Percentiles rank a stretch among this genome's conserved stretches.
Conservation (phyloP, 2,113 vertebrate species). For the Otus sunia region DNA sequence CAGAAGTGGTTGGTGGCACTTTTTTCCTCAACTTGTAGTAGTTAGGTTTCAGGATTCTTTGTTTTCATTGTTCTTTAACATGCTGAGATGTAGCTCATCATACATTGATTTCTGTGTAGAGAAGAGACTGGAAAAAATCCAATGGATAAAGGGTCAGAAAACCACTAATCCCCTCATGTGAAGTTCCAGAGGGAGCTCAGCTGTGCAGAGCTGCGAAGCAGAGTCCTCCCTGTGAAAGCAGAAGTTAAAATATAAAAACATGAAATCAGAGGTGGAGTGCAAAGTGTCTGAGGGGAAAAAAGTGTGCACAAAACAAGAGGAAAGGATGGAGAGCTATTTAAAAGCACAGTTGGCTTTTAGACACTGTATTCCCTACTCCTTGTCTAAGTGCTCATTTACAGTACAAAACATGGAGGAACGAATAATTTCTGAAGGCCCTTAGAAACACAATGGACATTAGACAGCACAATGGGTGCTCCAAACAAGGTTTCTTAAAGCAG, state of each 20-base stretch:
- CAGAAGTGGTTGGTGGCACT: neutral
- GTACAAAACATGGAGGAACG: neutral
- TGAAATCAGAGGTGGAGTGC: neutral
- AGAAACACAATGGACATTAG: neutral
- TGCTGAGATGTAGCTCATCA: neutral
- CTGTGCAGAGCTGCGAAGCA: neutral
- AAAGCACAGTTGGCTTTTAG: slow-evolving; percentile 19
- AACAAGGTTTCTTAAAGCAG: neutral
- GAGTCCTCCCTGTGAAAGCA: slow-evolving; percentile 1
- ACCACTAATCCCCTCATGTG: neutral
- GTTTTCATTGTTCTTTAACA: neutral
- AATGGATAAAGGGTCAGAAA: slow-evolving; percentile 28
- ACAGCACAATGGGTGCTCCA: slow-evolving; percentile 16
- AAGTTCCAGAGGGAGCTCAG: slow-evolving; percentile 14
- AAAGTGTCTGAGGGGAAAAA: neutral
- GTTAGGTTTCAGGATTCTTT: neutral
- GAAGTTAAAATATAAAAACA: neutral
- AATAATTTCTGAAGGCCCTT: slow-evolving; percentile 5
- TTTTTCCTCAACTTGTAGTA: neutral
- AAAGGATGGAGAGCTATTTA: neutral
- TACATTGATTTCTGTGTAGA: slow-evolving; percentile 14
- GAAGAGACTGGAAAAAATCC: neutral
- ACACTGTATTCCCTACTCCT: neutral
- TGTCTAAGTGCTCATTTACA: slow-evolving; percentile 15
- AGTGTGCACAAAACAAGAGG: neutral